phyloP scores from a whole-genome alignment of 2,113 vertebrate genomes.

The Strix uralensis region DNA sequence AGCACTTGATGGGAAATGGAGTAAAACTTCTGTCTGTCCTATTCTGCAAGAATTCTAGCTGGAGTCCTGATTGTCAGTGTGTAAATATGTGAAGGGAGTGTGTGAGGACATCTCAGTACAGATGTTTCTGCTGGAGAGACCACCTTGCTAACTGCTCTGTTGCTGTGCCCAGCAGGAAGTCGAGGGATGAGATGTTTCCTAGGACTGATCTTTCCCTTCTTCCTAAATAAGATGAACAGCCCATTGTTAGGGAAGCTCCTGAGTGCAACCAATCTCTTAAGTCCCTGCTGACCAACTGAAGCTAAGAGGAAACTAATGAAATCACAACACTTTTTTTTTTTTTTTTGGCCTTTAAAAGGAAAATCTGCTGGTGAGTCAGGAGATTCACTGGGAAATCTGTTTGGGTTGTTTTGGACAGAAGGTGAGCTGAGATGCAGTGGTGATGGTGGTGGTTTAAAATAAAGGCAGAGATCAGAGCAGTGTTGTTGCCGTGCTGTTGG shows the following conservation, averaged over 20 bases:
- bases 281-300: neutral
- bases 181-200: neutral
- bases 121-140: neutral
- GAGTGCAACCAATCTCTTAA: neutral
- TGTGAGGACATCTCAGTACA: neutral
- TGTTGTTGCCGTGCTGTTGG: neutral
- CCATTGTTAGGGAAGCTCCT: neutral
- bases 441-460: neutral
- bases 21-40: neutral
- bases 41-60: neutral
- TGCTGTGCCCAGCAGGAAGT: neutral
- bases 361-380: neutral
- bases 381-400: neutral
- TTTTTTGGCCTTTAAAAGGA: neutral
- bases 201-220: neutral
- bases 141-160: neutral
- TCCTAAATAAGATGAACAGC: neutral
- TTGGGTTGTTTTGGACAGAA: neutral
- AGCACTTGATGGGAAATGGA: neutral
- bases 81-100: neutral
- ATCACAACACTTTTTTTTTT: neutral
- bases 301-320: neutral
- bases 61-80: neutral
- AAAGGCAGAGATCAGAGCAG: neutral
- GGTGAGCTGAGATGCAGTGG: neutral